These are phyloP conservation scores for Oscheius sp. DNA, from an alignment of 2,888 invertebrate species.

Conservation along the genomic window DNA sequence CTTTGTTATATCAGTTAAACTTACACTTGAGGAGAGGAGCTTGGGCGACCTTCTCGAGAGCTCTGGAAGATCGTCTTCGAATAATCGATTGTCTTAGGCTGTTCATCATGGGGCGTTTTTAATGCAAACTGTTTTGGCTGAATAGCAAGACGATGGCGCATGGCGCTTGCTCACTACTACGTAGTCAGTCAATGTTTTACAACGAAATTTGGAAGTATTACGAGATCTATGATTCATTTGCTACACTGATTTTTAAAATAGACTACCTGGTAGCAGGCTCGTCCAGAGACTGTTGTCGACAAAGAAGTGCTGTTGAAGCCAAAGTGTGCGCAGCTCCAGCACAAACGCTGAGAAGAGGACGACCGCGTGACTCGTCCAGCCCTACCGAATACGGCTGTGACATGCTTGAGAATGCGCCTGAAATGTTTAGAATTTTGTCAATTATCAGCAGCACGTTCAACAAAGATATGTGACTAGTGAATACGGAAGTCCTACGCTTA, in stretches of 20 bases:
- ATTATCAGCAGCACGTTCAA: neutral
- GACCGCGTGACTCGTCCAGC: conserved; percentile 58
- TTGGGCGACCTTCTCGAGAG: conserved; percentile 53
- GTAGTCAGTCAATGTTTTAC: conserved; percentile 9
- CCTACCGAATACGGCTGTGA: conserved; percentile 67
- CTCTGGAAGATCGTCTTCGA: conserved; percentile 45
- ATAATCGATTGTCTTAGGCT: conserved; percentile 29
- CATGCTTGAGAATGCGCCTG: conserved; percentile 68
- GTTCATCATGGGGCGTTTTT: conserved; percentile 3
- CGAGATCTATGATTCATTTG: too few species aligned
- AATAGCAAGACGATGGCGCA: conserved; percentile 14
- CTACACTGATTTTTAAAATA: too few species aligned
- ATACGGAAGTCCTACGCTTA: too few species aligned
- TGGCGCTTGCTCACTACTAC: conserved; percentile 23
- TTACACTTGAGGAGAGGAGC: conserved; percentile 51
- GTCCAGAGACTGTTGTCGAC: conserved; percentile 64
- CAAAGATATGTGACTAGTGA: too few species aligned
- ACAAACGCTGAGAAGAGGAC: conserved; percentile 58
- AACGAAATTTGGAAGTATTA: too few species aligned
- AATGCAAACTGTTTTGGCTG: neutral
- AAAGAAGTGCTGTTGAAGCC: conserved; percentile 64
- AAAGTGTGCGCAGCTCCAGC: conserved; percentile 66
- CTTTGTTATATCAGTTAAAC: conserved; percentile 10
- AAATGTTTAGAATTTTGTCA: conserved; percentile 2
- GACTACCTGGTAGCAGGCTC: conserved; percentile 58